Evolutionary conservation across 1,140 invertebrate species (phyloP).

Genomic region (Musca domestica): DNA sequence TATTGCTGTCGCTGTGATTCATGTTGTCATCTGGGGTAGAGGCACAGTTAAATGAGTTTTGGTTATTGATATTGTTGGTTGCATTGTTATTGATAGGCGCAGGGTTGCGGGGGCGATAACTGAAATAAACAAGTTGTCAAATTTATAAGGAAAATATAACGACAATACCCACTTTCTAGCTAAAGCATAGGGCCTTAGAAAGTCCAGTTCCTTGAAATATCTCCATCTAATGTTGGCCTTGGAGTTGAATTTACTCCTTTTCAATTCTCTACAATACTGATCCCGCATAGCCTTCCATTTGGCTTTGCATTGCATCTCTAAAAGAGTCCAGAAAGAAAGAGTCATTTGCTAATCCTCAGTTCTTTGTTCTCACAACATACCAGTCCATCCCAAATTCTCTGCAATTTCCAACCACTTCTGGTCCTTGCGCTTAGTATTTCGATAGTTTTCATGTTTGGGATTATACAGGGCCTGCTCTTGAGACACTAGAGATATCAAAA

Average conservation of each 20-base stretch:
- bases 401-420: conserved; percentile 48
- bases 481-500: conserved; percentile 45
- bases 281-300: conserved; percentile 51
- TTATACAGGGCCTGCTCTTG: conserved; percentile 48
- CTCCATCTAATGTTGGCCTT: conserved; percentile 49
- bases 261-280: conserved; percentile 49
- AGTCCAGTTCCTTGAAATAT: conserved; percentile 49
- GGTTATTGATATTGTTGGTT: conserved; percentile 28
- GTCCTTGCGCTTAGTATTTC: conserved; percentile 45
- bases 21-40: conserved; percentile 28
- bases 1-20: conserved; percentile 30
- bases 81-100: background rate
- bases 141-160: background rate
- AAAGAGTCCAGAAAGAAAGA: background rate
- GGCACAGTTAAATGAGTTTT: conserved; percentile 21
- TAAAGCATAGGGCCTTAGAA: conserved; percentile 45
- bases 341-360: background rate
- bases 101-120: conserved; percentile 40
- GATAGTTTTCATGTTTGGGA: conserved; percentile 46
- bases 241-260: conserved; percentile 41
- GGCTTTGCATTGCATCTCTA: conserved; percentile 45
- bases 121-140: conserved; percentile 14
- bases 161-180: conserved; percentile 39
- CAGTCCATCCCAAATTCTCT: conserved; percentile 42
- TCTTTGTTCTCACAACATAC: conserved; percentile 25